Percentiles rank a stretch among this genome's conserved stretches.
phyloP scores from a whole-genome alignment of 1,140 invertebrate species.

The Drosophila varians region DNA sequence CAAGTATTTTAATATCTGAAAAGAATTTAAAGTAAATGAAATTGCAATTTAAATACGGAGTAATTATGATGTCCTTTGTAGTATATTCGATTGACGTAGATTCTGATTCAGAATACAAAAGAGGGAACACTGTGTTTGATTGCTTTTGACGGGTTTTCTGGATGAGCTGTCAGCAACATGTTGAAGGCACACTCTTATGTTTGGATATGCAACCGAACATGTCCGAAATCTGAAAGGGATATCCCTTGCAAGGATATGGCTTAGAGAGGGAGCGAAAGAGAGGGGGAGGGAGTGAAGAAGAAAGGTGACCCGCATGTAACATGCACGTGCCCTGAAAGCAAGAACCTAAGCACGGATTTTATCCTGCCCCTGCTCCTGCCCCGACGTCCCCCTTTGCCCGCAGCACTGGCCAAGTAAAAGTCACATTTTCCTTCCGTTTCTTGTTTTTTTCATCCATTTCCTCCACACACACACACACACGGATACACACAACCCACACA shows the following conservation, averaged over 20 bases:
- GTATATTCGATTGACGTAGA: background rate
- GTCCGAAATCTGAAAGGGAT: conserved; percentile 41
- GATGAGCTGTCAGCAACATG: conserved; percentile 55
- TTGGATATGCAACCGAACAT: conserved; percentile 1
- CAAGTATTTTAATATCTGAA: too few species aligned
- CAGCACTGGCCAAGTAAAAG: conserved; percentile 10
- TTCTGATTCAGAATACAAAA: background rate
- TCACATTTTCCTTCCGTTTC: conserved; percentile 27
- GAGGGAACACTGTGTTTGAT: background rate
- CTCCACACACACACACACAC: background rate
- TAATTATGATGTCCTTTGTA: background rate
- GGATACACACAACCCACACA: too few species aligned
- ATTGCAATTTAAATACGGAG: background rate
- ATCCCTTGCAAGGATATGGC: conserved; percentile 8
- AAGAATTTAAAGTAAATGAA: too few species aligned
- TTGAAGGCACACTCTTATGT: background rate
- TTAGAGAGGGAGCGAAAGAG: background rate
- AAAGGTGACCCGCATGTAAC: conserved; percentile 29
- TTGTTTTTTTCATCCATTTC: conserved; percentile 12
- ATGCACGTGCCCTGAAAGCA: conserved; percentile 33
- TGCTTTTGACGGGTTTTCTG: background rate
- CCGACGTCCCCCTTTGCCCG: background rate
- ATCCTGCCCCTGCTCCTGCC: background rate
- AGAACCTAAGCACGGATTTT: conserved; percentile 18
- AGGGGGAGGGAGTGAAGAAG: background rate